A percentile compares a stretch with the other conserved stretches of the same genome.
Conservation (phyloP, 2,888 invertebrate species). For the Drosophila lacicola region DNA sequence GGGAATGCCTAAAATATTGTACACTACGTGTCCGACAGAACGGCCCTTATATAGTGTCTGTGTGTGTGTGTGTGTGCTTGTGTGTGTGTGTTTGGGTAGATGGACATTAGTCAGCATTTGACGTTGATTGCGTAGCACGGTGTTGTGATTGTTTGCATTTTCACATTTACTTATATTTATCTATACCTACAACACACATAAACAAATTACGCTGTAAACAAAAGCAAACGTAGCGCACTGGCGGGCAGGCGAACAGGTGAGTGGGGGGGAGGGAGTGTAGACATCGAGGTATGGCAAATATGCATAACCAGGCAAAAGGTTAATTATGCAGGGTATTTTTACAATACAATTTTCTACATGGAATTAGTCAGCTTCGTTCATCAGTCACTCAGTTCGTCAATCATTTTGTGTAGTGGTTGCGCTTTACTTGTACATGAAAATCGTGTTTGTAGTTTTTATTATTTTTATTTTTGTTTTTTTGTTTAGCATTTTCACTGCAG, state of each 20-base stretch:
- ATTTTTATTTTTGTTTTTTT: slow-evolving; percentile 23
- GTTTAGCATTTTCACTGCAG: slow-evolving; percentile 68
- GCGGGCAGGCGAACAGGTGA: slow-evolving; percentile 9
- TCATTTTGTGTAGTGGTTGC: slow-evolving; percentile 59
- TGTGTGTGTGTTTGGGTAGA: not conserved
- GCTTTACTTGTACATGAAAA: slow-evolving; percentile 72
- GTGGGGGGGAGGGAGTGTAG: not conserved
- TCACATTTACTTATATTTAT: slow-evolving; percentile 45
- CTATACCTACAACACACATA: slow-evolving; percentile 21
- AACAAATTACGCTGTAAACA: slow-evolving; percentile 74
- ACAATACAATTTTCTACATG: slow-evolving; percentile 39
- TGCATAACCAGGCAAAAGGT: slow-evolving; percentile 61
- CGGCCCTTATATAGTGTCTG: slow-evolving; percentile 34
- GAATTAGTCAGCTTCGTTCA: slow-evolving; percentile 26
- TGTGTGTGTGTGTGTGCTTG: not conserved
- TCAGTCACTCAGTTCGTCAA: slow-evolving; percentile 64
- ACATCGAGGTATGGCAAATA: slow-evolving; percentile 54
- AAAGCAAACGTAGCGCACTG: slow-evolving; percentile 38
- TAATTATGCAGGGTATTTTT: slow-evolving; percentile 68
- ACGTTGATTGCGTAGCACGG: slow-evolving; percentile 69
- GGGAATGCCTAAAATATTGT: slow-evolving; percentile 31
- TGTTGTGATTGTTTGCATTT: slow-evolving; percentile 71
- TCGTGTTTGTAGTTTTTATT: slow-evolving; percentile 72
- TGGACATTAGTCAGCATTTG: slow-evolving; percentile 66
- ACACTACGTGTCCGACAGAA: slow-evolving; percentile 57